A percentile compares a stretch with the other conserved stretches of the same genome.
Conservation (phyloP, 2,113 vertebrate genomes). For the Colius striatus region DNA sequence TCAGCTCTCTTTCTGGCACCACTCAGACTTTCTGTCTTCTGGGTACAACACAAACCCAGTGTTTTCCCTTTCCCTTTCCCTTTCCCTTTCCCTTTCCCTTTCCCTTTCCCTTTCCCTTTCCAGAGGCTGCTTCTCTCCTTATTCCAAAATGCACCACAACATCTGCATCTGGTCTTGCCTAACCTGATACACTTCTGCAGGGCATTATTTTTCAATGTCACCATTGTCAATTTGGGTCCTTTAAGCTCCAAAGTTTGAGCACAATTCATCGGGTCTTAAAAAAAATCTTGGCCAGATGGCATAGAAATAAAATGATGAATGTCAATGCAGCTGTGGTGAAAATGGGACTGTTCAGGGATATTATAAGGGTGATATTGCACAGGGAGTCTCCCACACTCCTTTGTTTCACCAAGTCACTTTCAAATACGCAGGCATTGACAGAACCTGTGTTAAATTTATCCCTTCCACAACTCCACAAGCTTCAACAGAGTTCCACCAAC, state of each 20-base stretch:
- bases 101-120: too few species aligned
- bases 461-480: not conserved
- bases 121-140: not conserved
- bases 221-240: not conserved
- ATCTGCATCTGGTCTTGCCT: not conserved
- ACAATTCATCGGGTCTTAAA: not conserved
- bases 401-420: conserved; percentile 31
- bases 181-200: not conserved
- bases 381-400: not conserved
- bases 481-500: conserved; percentile 42
- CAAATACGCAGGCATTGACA: conserved; percentile 9
- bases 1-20: not conserved
- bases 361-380: conserved; percentile 42
- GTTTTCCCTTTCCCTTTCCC: not conserved
- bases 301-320: conserved; percentile 24
- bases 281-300: conserved; percentile 25
- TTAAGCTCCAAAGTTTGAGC: not conserved
- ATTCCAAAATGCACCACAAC: not conserved
- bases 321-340: not conserved
- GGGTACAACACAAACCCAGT: not conserved
- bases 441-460: conserved; percentile 43
- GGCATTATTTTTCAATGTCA: not conserved
- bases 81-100: too few species aligned
- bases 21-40: not conserved
- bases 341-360: conserved; percentile 3